Evolutionary conservation across 1,140 invertebrate genomes (phyloP), one percentile per base, ranked within the genome.

Genomic region (Thrips palmi): DNA sequence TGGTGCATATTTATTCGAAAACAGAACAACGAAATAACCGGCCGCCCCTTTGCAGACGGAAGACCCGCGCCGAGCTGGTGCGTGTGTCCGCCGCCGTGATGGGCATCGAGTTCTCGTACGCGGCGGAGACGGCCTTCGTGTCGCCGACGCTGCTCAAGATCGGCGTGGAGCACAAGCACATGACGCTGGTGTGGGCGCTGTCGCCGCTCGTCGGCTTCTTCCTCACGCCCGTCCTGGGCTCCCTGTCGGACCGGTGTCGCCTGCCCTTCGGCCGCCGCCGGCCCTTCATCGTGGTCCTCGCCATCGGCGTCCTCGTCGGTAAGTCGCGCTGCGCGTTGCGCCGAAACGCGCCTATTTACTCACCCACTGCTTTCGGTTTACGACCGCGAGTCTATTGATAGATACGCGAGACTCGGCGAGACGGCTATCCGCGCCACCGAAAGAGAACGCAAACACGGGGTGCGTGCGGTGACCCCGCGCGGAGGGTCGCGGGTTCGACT

Each of bases 101-200:
- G 77, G 91, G 92, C 0, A 94, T 96, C 30, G 92, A 96, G 57
- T 91, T 96, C 57, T 92, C 88, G 1, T 97, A 97, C 51, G 86
- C 92, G 0, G 91, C 88, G 0, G 91, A 96, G 62, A 92, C 92
- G 0, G 89, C 91, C 1, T 96, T 96, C 59, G 89, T 96, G 1
- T 94, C 86, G 1, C 91, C 92, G 1, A 92, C 87, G 0, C 58
- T 96, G 7, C 67, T 96, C 1, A 85, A 91, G 61, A 86, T 94
- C 38, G 89, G 91, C 8, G 77, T 94, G 1, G 75, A 81, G 38
- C 74, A 88, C 62, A 65, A 82, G 42, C 78, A 84, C 47, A 94
- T 96, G 85, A 93, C 88, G 0, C 59, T 96, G 22, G 84, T 93
- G 12, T 97, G 91, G 91, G 89, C 87, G 8, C 53, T 94, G 4